These are phyloP conservation scores for Tadarida brasiliensis DNA, from an alignment of 2,797 vertebrate species.

Conservation along the genomic window DNA sequence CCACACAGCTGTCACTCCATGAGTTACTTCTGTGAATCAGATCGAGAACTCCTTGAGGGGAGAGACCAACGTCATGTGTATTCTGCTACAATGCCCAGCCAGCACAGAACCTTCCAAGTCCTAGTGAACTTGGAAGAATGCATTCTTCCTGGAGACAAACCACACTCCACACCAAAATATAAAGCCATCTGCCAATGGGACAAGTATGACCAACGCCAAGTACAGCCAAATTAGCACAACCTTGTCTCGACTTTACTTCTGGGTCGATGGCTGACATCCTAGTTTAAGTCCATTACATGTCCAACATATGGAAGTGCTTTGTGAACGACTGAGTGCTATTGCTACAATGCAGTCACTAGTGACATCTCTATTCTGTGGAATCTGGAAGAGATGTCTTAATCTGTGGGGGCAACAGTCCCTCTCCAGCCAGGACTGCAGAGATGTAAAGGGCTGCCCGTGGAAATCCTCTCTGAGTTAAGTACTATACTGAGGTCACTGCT, in stretches of 20 bases:
- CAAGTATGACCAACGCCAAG: not conserved
- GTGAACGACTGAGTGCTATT: not conserved
- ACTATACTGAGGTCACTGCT: no score
- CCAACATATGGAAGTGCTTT: not conserved
- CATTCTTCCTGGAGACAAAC: not conserved
- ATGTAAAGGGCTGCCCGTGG: not conserved
- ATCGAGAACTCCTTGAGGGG: not conserved
- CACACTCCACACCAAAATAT: not conserved
- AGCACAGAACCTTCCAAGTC: no score
- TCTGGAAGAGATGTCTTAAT: not conserved
- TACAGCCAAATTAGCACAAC: not conserved
- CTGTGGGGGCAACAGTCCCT: not conserved
- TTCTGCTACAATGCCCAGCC: not conserved
- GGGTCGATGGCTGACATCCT: not conserved
- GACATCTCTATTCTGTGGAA: not conserved
- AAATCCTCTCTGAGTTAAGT: accelerated
- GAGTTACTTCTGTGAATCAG: not conserved
- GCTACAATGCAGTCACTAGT: not conserved
- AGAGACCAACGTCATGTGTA: no score
- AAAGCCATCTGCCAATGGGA: not conserved
- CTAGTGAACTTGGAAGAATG: not conserved
- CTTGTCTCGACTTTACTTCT: not conserved
- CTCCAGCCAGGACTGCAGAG: not conserved
- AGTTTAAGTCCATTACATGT: not conserved
- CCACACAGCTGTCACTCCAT: not conserved